These are phyloP conservation scores for Sebastes trivittatus DNA, from an alignment of 2,797 vertebrate species.

Conservation along the genomic window DNA sequence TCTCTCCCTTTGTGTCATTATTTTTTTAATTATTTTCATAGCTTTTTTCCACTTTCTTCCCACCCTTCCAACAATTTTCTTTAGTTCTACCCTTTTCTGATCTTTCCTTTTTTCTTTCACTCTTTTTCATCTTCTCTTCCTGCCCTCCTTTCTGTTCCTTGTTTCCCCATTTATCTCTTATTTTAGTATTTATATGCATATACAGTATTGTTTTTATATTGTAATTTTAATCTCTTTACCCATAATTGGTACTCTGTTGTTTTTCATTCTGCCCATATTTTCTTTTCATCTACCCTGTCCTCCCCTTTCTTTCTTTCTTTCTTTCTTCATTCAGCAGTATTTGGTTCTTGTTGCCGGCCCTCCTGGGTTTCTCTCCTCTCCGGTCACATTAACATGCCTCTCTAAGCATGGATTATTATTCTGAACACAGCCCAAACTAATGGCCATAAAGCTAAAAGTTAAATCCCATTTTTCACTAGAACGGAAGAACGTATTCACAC, in stretches of 20 bases:
- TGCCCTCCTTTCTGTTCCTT: background rate
- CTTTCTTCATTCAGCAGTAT: background rate
- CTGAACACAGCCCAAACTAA: constrained; percentile 43
- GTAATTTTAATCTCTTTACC: background rate
- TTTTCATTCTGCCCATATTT: background rate
- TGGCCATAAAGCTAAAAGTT: constrained; percentile 33
- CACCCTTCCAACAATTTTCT: background rate
- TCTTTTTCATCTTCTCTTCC: background rate
- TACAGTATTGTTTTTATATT: background rate
- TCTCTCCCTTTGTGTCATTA: background rate
- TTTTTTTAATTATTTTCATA: background rate
- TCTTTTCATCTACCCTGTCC: background rate
- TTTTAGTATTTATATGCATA: too few relatives aligned
- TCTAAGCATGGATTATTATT: constrained; percentile 45
- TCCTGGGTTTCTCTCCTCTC: constrained; percentile 18
- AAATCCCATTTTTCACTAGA: constrained; percentile 24
- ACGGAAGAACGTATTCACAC: background rate
- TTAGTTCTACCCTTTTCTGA: background rate
- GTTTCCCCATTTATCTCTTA: background rate
- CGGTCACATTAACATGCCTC: constrained; percentile 52
- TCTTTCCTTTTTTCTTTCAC: background rate
- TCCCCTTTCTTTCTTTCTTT: background rate
- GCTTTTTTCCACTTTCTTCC: background rate
- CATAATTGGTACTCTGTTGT: background rate
- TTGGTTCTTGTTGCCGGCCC: background rate